Evolutionary conservation across 2,797 vertebrate species (phyloP).

Genomic region (Pristis pectinata): DNA sequence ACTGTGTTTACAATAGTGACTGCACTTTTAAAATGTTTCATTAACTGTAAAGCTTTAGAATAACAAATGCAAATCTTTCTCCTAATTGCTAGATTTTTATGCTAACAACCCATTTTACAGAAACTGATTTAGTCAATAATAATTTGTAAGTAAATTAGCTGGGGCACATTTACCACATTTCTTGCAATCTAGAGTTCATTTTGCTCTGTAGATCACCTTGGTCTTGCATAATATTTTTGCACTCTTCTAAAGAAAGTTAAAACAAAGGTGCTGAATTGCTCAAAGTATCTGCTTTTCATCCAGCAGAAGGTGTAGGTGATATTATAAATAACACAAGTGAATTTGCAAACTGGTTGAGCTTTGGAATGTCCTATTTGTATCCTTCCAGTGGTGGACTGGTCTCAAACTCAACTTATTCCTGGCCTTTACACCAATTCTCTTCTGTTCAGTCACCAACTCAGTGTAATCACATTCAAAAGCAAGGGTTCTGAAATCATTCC

Average conservation of each 20-base stretch:
- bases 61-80: too few relatives aligned
- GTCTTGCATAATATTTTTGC: not conserved
- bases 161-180: not conserved
- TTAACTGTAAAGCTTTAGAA: too few relatives aligned
- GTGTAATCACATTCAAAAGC: not conserved
- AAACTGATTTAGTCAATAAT: not conserved
- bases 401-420: not conserved
- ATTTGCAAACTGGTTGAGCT: not conserved
- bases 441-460: not conserved
- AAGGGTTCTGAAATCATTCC: not conserved
- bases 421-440: not conserved
- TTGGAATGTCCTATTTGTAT: not conserved
- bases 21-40: too few relatives aligned
- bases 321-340: not conserved
- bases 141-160: not conserved
- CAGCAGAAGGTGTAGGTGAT: not conserved
- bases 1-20: too few relatives aligned
- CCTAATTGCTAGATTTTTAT: too few relatives aligned
- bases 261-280: not conserved
- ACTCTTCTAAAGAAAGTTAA: not conserved
- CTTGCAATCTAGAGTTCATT: not conserved
- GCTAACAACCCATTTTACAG: not conserved
- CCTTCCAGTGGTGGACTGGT: too few relatives aligned
- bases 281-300: not conserved
- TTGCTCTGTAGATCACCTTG: not conserved